These are phyloP conservation scores for Phataginus tetradactyla DNA, from an alignment of 2,797 vertebrate species.

Conservation along the genomic window DNA sequence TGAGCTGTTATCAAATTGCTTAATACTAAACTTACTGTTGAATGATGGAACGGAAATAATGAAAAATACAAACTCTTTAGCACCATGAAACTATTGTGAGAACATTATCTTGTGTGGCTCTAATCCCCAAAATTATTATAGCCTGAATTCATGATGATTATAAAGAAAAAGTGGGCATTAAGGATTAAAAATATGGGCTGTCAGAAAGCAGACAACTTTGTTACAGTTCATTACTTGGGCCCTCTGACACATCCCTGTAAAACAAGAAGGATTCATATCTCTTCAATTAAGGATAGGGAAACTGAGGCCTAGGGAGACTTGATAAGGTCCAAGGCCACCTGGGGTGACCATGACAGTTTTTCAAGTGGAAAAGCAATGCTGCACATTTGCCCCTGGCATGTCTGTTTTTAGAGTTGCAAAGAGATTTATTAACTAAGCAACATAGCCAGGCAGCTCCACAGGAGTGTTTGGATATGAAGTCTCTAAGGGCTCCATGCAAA, in stretches of 20 bases:
- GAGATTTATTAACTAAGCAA: slow-evolving; percentile 79
- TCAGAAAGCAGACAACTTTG: slow-evolving; percentile 28
- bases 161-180: background rate
- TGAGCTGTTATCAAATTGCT: slow-evolving; percentile 18
- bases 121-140: slow-evolving; percentile 20
- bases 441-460: slow-evolving; percentile 63
- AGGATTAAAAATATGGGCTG: background rate
- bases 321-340: background rate
- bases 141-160: background rate
- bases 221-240: background rate
- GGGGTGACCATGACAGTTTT: background rate
- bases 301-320: background rate
- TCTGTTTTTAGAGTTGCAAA: slow-evolving; percentile 55
- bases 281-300: background rate
- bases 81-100: background rate
- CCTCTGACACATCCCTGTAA: background rate
- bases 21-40: background rate
- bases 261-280: background rate
- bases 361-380: background rate
- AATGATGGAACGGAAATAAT: background rate
- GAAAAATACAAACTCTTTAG: slow-evolving; percentile 23
- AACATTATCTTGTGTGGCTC: background rate
- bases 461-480: slow-evolving; percentile 59
- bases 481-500: slow-evolving; percentile 70
- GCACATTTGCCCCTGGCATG: background rate